Evolutionary conservation across 2,113 vertebrate genomes (phyloP), one percentile per base, ranked within the genome.

Genomic region (Ailurus styani): DNA sequence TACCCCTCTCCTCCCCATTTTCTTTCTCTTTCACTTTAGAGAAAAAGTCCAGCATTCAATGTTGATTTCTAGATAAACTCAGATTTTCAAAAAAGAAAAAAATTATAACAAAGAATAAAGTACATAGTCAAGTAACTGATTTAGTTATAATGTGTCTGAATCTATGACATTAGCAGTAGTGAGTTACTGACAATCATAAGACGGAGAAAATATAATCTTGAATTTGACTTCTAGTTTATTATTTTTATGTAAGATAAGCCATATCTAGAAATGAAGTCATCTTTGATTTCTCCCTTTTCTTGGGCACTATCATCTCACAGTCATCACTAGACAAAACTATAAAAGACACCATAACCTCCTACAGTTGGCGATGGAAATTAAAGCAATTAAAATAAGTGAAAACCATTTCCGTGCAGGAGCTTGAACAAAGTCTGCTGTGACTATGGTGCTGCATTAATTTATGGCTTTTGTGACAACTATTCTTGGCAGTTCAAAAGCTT

Each of bases 41-140:
- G n/a, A 68, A 57, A 89, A 90, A 75, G 45, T 82, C 12, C 34
- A 91, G 52, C 10, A 75, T 47, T 55, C 55, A 37, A 72, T 84
- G 23, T n/a, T 88, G 27, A 47, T 54, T 94, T 96, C 34, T 84
- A 96, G 23, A 90, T 79, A 93, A 91, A 96, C 45, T 91, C 57
- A 91, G 45, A 93, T 37, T 95, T 91, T 70, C 13, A 78, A 75
- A 90, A 75, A 27, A 37, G 3, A 96, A 86, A 90, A 90, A 78
- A 91, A 29, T 25, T 68, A n/a, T 57, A 77, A 91, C 18, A 70
- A 95, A 85, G 50, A 31, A 87, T 55, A 40, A 90, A 77, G 6
- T 42, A 2, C 60, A 87, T 15, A 66, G 72, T 25, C 50, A 91
- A 60, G 87, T 9, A 87, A 21, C 21, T 82, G 42, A 37, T 31